Evolutionary conservation across 2,113 vertebrate species (phyloP).

Genomic region (Todiramphus chloris): DNA sequence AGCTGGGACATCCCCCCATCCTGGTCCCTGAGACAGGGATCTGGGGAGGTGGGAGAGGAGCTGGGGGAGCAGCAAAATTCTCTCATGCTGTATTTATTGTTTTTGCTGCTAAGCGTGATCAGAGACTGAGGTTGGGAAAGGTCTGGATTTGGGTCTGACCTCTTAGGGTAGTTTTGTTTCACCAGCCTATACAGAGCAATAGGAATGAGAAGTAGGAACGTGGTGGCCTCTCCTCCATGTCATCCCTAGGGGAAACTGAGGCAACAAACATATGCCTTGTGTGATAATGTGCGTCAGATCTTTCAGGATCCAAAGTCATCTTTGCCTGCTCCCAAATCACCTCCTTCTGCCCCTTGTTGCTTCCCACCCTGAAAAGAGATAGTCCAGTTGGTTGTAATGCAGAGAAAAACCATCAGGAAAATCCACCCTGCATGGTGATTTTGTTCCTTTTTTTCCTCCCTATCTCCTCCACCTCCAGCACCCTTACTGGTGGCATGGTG

Average conservation of each 20-base stretch:
- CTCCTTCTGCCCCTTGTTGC: background rate
- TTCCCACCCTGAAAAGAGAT: background rate
- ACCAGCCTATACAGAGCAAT: background rate
- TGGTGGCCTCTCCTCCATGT: fast-evolving
- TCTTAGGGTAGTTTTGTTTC: background rate
- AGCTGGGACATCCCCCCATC: background rate
- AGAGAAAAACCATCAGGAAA: background rate
- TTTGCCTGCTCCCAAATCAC: background rate
- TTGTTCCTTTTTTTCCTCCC: background rate
- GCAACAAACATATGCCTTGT: background rate
- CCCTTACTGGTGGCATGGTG: fast-evolving
- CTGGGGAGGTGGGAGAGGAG: background rate
- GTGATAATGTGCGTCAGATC: background rate
- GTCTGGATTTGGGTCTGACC: background rate
- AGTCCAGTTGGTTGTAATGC: background rate
- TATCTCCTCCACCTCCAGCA: background rate
- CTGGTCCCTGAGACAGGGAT: too few relatives aligned
- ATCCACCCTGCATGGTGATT: background rate
- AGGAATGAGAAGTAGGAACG: background rate
- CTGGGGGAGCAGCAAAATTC: background rate
- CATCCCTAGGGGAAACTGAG: background rate
- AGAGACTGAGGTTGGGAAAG: background rate
- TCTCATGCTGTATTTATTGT: background rate
- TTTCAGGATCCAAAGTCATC: background rate
- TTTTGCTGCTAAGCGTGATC: too few relatives aligned